Base-by-base conservation (phyloP, 2,797 vertebrate species). In the Acrocephalus scirpaceus region DNA sequence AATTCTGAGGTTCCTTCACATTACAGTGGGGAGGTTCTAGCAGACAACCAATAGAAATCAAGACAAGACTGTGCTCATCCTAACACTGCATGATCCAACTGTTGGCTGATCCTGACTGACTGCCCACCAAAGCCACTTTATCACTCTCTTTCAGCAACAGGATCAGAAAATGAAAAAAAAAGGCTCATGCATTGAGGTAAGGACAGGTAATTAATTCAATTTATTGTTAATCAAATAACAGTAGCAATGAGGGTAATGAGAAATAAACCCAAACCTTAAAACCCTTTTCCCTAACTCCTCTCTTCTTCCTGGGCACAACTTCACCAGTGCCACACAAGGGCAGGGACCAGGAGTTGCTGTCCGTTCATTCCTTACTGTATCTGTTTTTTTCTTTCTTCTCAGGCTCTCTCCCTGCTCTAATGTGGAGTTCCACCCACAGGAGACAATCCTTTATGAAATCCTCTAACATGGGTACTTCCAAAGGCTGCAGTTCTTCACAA, bases 11-110 rank as follows among this genome's bases (percentile, higher is more conserved):
- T 70, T 86, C 6, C 19, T 77, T 73, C 66, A 25, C 7, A 18
- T 6, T 34, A 7, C 5, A 54, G 18, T 32, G 13, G 4, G 38
- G 29, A 61, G 44, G 2, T 4, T 77, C 14, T 70, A 34, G 5
- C 32, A 83, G 32, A 4, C 6, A 47, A 15, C 2, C 0, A 0
- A 58, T 1, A 62, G 18, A 17, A 16, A 10, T 12, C 23, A 69
- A 45, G 14, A 57, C 5, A 50, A 27, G 9, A 38, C 17, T 51
- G 57, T 22, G 9, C 7, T 36, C 9, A 57, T 20, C 3, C 27
- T n/a, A 53, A 57, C 16, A 8, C 26, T 50, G 6, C 44, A 30
- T 0, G 0, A 14, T 57, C 25, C 51, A 51, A 4, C 34, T 53
- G 16, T 20, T n/a, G 8, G 2, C 23, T 60, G 22, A 47, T 20